Percentiles rank a stretch among this genome's conserved stretches.
phyloP scores from a whole-genome alignment of 2,797 vertebrate genomes.

The Setipinna tenuifilis region DNA sequence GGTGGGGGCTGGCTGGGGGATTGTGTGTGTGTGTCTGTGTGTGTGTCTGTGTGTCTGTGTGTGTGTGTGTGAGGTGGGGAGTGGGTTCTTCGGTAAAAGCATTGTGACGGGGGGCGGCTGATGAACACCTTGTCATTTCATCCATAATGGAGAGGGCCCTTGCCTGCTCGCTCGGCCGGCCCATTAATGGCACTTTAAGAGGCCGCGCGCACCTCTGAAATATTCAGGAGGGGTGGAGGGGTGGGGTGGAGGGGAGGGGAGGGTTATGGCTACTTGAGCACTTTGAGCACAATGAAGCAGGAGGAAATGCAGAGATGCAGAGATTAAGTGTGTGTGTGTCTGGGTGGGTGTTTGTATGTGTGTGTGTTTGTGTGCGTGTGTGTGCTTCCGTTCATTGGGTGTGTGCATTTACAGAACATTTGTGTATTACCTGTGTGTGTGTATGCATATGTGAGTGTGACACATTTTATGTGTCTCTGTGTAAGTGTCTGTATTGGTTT shows the following conservation, averaged over 20 bases:
- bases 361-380: not conserved
- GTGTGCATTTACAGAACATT: conserved; percentile 59
- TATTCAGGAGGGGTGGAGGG: conserved; percentile 57
- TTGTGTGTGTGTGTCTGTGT: no score
- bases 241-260: no score
- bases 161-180: conserved; percentile 3
- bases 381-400: conserved; percentile 40
- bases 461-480: not conserved
- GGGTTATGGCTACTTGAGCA: not conserved
- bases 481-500: not conserved
- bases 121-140: conserved; percentile 72
- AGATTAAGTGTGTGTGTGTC: not conserved
- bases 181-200: conserved; percentile 67
- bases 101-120: conserved; percentile 41
- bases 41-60: conserved; percentile 5
- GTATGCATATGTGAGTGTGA: not conserved
- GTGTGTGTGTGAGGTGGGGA: not conserved
- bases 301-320: conserved; percentile 54
- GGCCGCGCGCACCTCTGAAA: conserved; percentile 59
- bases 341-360: not conserved
- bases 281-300: conserved; percentile 65
- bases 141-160: conserved; percentile 68
- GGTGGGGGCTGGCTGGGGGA: no score
- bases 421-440: not conserved
- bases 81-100: conserved; percentile 38